Conservation (phyloP, 1,140 invertebrate genomes). For the Akabosia matsudoensis region DNA sequence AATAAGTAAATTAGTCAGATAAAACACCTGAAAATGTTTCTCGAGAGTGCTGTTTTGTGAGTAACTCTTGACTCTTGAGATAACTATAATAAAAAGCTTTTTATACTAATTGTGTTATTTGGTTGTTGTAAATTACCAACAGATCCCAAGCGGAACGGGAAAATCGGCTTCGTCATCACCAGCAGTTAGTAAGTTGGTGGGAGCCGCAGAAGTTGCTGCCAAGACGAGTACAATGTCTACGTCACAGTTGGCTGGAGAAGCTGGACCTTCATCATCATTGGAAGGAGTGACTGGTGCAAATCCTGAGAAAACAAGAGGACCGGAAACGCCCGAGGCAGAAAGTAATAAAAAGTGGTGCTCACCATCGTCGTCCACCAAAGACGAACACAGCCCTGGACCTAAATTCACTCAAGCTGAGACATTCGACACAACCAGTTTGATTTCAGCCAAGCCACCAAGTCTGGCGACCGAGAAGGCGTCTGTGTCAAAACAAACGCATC, state of each 20-base stretch:
- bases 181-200: neutral
- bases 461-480: neutral
- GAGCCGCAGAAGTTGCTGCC: neutral
- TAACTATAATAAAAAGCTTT: too few relatives aligned
- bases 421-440: neutral
- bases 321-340: constrained; percentile 14
- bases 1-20: too few relatives aligned
- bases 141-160: neutral
- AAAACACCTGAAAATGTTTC: too few relatives aligned
- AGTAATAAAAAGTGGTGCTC: neutral
- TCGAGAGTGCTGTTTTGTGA: too few relatives aligned
- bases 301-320: neutral
- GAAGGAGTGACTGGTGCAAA: neutral
- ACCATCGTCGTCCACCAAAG: neutral
- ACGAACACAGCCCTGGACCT: neutral
- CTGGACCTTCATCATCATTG: neutral
- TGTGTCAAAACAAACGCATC: neutral
- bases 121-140: neutral
- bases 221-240: neutral
- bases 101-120: neutral
- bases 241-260: constrained; percentile 16
- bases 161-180: neutral
- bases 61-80: too few relatives aligned
- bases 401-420: too few relatives aligned
- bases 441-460: neutral